Conservation (phyloP, 2,888 invertebrate species). For the Psococerastis gibbosa region DNA sequence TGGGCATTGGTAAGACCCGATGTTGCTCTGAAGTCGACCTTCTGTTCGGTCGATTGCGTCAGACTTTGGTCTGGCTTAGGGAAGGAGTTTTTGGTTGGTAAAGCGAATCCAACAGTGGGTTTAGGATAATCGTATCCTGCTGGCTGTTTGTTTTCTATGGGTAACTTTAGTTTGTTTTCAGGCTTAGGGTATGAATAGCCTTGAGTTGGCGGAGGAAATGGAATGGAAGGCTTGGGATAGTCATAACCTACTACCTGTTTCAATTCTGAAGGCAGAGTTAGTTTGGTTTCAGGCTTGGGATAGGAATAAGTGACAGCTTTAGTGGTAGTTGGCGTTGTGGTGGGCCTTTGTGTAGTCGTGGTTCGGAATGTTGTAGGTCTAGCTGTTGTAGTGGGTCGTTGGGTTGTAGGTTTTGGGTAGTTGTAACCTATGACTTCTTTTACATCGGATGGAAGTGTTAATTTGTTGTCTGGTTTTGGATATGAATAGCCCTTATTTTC, state of each 20-base stretch:
- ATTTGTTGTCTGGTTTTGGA: constrained; percentile 3
- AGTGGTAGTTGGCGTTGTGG: neutral
- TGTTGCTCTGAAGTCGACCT: neutral
- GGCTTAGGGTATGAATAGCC: constrained; percentile 28
- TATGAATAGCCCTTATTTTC: neutral
- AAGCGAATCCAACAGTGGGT: neutral
- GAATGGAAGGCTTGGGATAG: neutral
- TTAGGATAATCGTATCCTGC: constrained; percentile 3
- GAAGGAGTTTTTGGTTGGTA: neutral
- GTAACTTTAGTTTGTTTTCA: constrained; percentile 40
- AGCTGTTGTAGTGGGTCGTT: neutral
- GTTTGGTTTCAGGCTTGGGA: neutral
- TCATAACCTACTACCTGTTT: constrained; percentile 6
- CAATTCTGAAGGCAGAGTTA: constrained; percentile 1
- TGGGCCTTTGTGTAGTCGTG: too few relatives aligned
- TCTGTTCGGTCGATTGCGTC: neutral
- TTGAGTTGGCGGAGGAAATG: neutral
- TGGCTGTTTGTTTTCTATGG: neutral
- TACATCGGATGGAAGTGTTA: constrained; percentile 1
- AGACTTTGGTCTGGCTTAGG: neutral
- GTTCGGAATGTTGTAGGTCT: neutral
- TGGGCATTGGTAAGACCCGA: neutral
- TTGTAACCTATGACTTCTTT: constrained; percentile 2
- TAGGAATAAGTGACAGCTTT: constrained; percentile 1
- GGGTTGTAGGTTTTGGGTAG: neutral